phyloP scores from a whole-genome alignment of 2,797 vertebrate genomes.

The Phoxinus dragarum region DNA sequence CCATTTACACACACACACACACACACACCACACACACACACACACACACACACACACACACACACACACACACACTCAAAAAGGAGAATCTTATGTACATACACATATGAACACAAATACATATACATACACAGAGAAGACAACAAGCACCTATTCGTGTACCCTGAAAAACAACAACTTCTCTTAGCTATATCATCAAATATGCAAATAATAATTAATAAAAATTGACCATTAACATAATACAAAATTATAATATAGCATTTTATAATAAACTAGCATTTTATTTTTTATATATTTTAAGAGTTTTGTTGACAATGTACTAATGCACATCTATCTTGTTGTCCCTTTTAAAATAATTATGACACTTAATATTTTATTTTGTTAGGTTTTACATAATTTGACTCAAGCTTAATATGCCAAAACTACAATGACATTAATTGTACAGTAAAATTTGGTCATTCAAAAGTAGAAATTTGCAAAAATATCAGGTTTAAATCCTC shows the following conservation, averaged over 20 bases:
- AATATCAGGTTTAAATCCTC: neutral
- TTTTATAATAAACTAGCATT: neutral
- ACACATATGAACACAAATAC: slow-evolving; percentile 6
- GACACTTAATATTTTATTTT: neutral
- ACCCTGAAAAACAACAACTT: neutral
- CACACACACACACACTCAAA: slow-evolving; percentile 33
- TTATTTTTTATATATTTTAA: neutral
- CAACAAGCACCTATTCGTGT: neutral
- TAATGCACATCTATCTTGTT: neutral
- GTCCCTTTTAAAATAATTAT: neutral
- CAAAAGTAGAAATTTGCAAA: neutral
- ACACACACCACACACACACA: slow-evolving; percentile 34
- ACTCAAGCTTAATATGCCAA: neutral
- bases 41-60: slow-evolving; percentile 22
- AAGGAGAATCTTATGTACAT: neutral
- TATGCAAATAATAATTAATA: neutral
- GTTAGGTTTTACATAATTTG: neutral
- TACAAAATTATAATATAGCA: neutral
- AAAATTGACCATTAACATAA: neutral
- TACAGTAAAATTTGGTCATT: neutral
- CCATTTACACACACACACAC: slow-evolving; percentile 31
- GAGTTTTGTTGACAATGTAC: neutral
- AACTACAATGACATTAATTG: neutral
- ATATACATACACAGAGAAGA: neutral
- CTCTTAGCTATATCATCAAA: neutral